Evolutionary conservation across 2,797 vertebrate genomes (phyloP).

Genomic region (Tympanoctomys barrerae): DNA sequence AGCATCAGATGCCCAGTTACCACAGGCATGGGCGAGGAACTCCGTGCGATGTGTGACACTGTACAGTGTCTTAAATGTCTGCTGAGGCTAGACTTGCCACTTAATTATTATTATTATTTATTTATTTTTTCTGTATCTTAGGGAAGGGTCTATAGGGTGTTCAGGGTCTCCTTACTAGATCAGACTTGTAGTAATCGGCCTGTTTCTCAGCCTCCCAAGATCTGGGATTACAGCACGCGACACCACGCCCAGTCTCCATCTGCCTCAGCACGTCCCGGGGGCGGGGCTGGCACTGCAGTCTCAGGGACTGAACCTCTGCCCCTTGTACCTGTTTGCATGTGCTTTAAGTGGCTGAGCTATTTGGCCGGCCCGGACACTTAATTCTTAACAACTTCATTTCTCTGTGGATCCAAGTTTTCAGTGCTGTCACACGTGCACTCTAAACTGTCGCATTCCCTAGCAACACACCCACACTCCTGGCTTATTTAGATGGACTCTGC

Average conservation of each 20-base stretch:
- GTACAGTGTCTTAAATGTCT: neutral
- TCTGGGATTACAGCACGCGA: too few relatives aligned
- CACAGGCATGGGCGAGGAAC: neutral
- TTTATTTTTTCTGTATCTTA: too few relatives aligned
- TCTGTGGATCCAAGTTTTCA: constrained; percentile 59
- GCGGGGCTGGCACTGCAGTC: too few relatives aligned
- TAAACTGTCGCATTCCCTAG: constrained; percentile 66
- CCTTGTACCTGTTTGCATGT: too few relatives aligned
- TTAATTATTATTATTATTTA: constrained; percentile 17
- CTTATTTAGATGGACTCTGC: constrained; percentile 74
- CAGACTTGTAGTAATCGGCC: too few relatives aligned
- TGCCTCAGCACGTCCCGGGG: too few relatives aligned
- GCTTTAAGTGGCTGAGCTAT: too few relatives aligned
- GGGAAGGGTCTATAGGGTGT: too few relatives aligned
- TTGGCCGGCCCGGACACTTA: neutral
- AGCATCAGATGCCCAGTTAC: neutral
- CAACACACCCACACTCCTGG: constrained; percentile 47
- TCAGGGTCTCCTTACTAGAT: too few relatives aligned
- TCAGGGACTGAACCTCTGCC: too few relatives aligned
- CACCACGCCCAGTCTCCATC: too few relatives aligned
- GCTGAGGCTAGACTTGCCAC: neutral
- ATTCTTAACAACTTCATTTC: constrained; percentile 58
- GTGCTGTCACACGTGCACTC: constrained; percentile 36
- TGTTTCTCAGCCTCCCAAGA: too few relatives aligned
- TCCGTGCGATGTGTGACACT: neutral